Conservation (phyloP, 2,797 vertebrate genomes). For the Manis javanica region DNA sequence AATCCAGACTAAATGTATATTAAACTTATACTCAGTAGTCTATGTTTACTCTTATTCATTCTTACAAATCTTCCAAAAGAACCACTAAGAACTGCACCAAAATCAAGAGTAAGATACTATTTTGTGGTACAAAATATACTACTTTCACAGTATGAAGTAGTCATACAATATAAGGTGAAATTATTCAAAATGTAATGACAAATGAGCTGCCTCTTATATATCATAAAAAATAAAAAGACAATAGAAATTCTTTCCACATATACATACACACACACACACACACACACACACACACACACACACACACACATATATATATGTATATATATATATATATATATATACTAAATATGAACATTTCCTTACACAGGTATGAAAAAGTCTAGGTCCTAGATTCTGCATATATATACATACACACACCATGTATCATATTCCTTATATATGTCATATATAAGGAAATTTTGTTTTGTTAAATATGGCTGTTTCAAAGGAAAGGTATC, state of each 20-base stretch:
- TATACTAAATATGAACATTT: no score
- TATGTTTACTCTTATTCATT: slow-evolving; percentile 3
- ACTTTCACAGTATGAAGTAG: slow-evolving; percentile 19
- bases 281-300: no score
- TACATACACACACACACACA: no score
- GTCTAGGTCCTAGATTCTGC: no score
- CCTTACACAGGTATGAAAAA: no score
- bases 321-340: no score
- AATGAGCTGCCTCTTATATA: neutral
- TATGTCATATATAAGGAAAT: neutral
- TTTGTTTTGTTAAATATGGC: slow-evolving; percentile 20
- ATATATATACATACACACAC: neutral
- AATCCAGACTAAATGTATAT: slow-evolving; percentile 35
- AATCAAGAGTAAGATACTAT: slow-evolving; percentile 48
- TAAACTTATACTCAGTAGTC: slow-evolving; percentile 40
- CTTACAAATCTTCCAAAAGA: neutral
- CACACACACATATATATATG: no score
- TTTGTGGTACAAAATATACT: slow-evolving; percentile 46
- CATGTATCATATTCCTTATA: no score
- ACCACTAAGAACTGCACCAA: neutral
- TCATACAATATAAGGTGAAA: neutral
- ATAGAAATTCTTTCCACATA: neutral
- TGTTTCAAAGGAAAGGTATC: slow-evolving; percentile 8
- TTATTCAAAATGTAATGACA: slow-evolving; percentile 28
- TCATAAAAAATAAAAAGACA: slow-evolving; percentile 42